Evolutionary conservation across 2,113 vertebrate genomes (phyloP).

Genomic region (Lasiurus cinereus): DNA sequence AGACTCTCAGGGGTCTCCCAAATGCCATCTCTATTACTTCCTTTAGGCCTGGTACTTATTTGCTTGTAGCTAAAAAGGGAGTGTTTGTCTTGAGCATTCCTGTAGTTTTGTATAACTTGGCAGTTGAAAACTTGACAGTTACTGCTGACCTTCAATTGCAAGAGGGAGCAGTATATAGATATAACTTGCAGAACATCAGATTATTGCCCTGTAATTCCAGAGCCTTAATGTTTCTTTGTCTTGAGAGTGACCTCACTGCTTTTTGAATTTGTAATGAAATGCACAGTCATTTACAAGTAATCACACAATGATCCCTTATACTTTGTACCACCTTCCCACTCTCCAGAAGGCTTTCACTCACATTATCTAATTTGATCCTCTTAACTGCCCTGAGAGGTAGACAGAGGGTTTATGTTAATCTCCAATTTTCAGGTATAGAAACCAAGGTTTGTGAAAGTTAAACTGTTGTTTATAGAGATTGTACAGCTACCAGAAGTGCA

Average conservation of each 20-base stretch:
- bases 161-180: constrained; percentile 23
- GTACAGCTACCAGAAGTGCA: neutral
- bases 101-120: neutral
- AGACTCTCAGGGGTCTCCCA: constrained; percentile 78
- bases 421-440: constrained; percentile 63
- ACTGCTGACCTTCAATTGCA: constrained; percentile 22
- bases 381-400: constrained; percentile 24
- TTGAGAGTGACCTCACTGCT: constrained; percentile 71
- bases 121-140: constrained; percentile 55
- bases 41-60: constrained; percentile 61
- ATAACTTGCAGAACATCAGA: neutral
- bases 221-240: constrained; percentile 59
- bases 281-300: constrained; percentile 75
- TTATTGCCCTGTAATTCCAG: constrained; percentile 50
- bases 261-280: constrained; percentile 72
- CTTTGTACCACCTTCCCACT: neutral
- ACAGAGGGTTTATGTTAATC: constrained; percentile 56
- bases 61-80: constrained; percentile 73
- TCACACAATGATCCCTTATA: constrained; percentile 69
- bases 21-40: constrained; percentile 77
- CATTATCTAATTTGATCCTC: constrained; percentile 71
- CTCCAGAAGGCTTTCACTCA: constrained; percentile 67
- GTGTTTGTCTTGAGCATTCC: constrained; percentile 21
- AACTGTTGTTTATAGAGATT: constrained; percentile 10
- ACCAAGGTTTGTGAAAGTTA: constrained; percentile 43